Percentiles rank a stretch among this genome's conserved stretches.
Conservation (phyloP, 2,888 invertebrate genomes). For the Ennomos fuscantarius region DNA sequence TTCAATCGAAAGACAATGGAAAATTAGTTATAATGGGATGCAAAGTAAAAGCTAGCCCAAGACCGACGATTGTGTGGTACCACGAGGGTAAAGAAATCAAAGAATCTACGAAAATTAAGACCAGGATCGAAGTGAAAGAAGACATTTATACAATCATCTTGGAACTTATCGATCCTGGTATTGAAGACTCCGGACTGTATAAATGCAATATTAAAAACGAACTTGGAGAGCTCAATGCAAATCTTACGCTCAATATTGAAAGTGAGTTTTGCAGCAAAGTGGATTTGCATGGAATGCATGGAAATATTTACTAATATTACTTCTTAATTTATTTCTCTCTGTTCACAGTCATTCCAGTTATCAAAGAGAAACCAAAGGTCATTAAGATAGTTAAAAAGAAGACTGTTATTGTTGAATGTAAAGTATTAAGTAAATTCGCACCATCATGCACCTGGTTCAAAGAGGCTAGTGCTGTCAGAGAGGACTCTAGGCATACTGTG, state of each 20-base stretch:
- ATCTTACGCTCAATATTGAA: constrained; percentile 98
- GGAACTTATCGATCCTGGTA: constrained; percentile 95
- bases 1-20: constrained; percentile 89
- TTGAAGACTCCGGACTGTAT: constrained; percentile 98
- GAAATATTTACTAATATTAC: constrained; percentile 1
- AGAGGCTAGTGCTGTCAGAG: constrained; percentile 91
- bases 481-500: constrained; percentile 91
- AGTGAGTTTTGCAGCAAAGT: constrained; percentile 86
- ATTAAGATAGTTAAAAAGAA: constrained; percentile 96
- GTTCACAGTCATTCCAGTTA: constrained; percentile 93
- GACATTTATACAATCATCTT: constrained; percentile 95
- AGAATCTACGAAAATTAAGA: constrained; percentile 92
- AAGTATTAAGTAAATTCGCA: constrained; percentile 96
- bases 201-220: constrained; percentile 99
- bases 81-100: constrained; percentile 87
- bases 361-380: constrained; percentile 96
- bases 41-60: constrained; percentile 81
- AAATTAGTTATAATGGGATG: constrained; percentile 82
- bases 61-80: constrained; percentile 81
- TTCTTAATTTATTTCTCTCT: constrained; percentile 25
- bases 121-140: constrained; percentile 90
- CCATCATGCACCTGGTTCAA: constrained; percentile 98
- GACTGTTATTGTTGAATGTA: constrained; percentile 96
- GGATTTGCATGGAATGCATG: too few relatives aligned
- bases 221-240: constrained; percentile 98